Conservation (phyloP, 2,113 vertebrate genomes). For the Oryzias celebensis region DNA sequence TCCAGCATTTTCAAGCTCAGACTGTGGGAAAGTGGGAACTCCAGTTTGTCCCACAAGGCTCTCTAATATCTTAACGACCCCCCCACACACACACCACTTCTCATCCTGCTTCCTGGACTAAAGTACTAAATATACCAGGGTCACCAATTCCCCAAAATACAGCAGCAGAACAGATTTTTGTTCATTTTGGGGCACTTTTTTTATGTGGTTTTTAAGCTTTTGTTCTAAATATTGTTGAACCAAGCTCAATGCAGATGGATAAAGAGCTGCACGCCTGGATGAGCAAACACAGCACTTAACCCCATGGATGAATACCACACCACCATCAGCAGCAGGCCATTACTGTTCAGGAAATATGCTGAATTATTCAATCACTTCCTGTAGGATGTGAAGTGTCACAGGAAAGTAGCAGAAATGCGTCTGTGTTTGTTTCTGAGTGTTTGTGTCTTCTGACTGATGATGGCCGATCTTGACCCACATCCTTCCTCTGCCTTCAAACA, state of each 20-base stretch:
- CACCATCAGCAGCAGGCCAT: conserved; percentile 55
- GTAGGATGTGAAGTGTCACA: conserved; percentile 53
- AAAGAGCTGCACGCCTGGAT: conserved; percentile 33
- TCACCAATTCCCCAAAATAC: conserved; percentile 13
- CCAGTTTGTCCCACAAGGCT: conserved; percentile 50
- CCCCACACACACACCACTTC: not conserved
- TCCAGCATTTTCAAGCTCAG: conserved; percentile 65
- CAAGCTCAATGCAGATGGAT: conserved; percentile 4
- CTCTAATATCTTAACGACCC: conserved; percentile 52
- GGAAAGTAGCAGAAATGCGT: conserved; percentile 45
- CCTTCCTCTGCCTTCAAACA: no score
- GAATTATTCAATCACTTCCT: conserved; percentile 74
- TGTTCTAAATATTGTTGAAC: conserved; percentile 16
- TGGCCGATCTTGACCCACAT: conserved; percentile 44
- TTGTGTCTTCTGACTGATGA: conserved; percentile 5
- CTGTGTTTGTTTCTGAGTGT: conserved; percentile 15
- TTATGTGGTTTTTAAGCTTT: conserved; percentile 8
- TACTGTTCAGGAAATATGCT: conserved; percentile 73
- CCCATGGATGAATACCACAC: conserved; percentile 52
- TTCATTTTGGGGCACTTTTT: not conserved
- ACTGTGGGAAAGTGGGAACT: conserved; percentile 78
- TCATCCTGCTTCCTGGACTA: conserved; percentile 57
- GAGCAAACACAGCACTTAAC: conserved; percentile 63
- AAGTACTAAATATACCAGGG: conserved; percentile 49
- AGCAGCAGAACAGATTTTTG: not conserved